These are phyloP conservation scores for Poecile atricapillus DNA, from an alignment of 2,113 vertebrate genomes.

Conservation along the genomic window DNA sequence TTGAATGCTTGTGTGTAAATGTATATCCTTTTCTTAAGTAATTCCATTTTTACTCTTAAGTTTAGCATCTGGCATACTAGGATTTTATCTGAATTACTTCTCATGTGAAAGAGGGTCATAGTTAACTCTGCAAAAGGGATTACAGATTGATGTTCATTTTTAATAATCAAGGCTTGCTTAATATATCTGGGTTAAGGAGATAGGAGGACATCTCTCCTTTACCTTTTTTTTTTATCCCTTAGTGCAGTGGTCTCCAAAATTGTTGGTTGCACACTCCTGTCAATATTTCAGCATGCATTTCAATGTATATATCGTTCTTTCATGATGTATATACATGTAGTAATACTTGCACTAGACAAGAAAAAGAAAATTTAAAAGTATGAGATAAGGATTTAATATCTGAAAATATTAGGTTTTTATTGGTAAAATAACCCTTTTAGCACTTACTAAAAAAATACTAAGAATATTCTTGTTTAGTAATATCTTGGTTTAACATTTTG, in stretches of 20 bases:
- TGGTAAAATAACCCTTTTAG: background rate
- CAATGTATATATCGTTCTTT: background rate
- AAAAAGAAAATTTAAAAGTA: background rate
- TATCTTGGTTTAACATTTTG: background rate
- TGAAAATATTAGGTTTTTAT: background rate
- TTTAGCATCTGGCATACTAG: background rate
- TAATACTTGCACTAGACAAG: background rate
- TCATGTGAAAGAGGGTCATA: background rate
- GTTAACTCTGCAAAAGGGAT: background rate
- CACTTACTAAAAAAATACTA: background rate
- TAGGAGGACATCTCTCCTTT: background rate
- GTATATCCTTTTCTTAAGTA: background rate
- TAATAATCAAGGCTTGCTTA: background rate
- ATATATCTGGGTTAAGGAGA: background rate
- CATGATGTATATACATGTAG: background rate
- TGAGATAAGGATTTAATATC: background rate
- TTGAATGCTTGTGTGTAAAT: background rate
- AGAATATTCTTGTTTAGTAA: background rate
- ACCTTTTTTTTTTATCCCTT: background rate
- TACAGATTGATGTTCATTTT: background rate
- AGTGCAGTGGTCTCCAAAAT: background rate
- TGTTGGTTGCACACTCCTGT: accelerated
- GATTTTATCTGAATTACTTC: background rate
- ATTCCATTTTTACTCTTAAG: background rate
- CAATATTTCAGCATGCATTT: background rate